Evolutionary conservation across 2,113 vertebrate genomes (phyloP).

Genomic region (Micromys minutus): DNA sequence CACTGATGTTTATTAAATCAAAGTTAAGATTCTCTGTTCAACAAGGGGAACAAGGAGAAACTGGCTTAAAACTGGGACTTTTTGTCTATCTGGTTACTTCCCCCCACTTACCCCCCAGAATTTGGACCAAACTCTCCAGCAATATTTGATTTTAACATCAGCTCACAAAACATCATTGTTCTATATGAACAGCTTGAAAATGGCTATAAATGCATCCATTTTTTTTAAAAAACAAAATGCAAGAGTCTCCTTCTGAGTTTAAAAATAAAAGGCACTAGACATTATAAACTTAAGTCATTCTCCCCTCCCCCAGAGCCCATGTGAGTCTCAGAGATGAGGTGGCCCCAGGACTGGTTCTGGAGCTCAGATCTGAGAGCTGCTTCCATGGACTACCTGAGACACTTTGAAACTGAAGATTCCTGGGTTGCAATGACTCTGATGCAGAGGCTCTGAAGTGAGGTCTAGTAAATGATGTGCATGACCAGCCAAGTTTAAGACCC

Average conservation of each 20-base stretch:
- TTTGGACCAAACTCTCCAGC: not conserved
- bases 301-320: not conserved
- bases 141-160: not conserved
- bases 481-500: not conserved
- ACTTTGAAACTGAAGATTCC: not conserved
- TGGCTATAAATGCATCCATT: not conserved
- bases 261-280: not conserved
- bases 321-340: not conserved
- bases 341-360: not conserved
- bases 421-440: not conserved
- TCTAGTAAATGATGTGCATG: not conserved
- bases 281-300: not conserved
- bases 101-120: not conserved
- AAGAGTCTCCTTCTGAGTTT: not conserved
- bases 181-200: not conserved
- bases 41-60: not conserved
- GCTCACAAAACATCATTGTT: not conserved
- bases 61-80: not conserved
- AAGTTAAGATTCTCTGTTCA: conserved; percentile 14
- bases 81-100: not conserved
- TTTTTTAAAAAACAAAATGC: not conserved
- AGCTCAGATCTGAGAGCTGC: not conserved
- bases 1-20: not conserved
- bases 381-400: not conserved
- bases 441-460: not conserved